Percentiles rank a stretch among this genome's conserved stretches.
phyloP scores from a whole-genome alignment of 2,888 invertebrate species.

The Limnephilus marmoratus region DNA sequence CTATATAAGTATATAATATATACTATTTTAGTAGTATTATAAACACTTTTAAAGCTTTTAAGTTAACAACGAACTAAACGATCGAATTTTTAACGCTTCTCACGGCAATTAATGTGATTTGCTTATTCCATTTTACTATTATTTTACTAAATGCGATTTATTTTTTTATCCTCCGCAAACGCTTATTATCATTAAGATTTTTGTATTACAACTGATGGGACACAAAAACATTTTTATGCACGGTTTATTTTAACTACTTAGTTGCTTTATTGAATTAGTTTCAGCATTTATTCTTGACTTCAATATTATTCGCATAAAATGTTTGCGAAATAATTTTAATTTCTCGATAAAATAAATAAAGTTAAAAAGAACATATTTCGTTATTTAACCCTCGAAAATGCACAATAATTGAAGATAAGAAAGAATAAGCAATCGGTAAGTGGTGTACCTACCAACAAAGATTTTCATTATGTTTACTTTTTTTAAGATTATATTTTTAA shows the following conservation, averaged over 20 bases:
- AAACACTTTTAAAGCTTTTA: slow-evolving; percentile 49
- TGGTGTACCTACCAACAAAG: slow-evolving; percentile 63
- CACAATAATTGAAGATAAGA: neutral
- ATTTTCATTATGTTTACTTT: slow-evolving; percentile 52
- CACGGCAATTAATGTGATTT: slow-evolving; percentile 39
- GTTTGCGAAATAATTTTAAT: neutral
- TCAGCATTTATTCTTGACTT: slow-evolving; percentile 7
- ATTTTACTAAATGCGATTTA: slow-evolving; percentile 27
- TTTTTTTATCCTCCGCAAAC: slow-evolving; percentile 38
- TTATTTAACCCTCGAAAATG: neutral
- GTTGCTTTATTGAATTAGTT: neutral
- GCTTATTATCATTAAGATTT: slow-evolving; percentile 46
- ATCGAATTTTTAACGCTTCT: slow-evolving; percentile 63
- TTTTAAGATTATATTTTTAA: slow-evolving; percentile 41
- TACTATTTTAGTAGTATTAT: neutral
- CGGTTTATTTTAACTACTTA: neutral
- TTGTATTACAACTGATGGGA: slow-evolving; percentile 36
- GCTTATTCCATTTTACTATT: slow-evolving; percentile 46
- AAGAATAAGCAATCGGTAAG: neutral
- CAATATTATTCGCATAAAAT: slow-evolving; percentile 7
- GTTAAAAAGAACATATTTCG: neutral
- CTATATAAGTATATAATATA: neutral
- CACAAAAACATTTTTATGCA: slow-evolving; percentile 32
- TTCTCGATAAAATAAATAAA: slow-evolving; percentile 7
- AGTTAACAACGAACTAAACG: slow-evolving; percentile 58